These are phyloP conservation scores for Pandemis corylana DNA, from an alignment of 2,888 invertebrate genomes.

Conservation along the genomic window DNA sequence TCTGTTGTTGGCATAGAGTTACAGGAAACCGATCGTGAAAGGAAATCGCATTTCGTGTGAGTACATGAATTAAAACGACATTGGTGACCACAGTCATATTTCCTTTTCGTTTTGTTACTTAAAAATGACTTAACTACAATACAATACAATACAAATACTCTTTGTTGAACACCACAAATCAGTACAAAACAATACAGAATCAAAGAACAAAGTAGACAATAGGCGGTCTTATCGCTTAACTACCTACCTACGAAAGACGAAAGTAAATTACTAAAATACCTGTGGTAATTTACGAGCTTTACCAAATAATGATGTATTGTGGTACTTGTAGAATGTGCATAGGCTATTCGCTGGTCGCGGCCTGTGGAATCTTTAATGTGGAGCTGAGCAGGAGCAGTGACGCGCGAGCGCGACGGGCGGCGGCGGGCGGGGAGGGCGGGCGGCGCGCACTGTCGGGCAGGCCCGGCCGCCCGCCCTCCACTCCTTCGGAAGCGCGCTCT, in stretches of 20 bases:
- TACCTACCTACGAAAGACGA: not conserved
- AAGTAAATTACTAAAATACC: too few relatives aligned
- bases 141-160: too few relatives aligned
- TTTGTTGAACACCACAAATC: too few relatives aligned
- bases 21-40: too few relatives aligned
- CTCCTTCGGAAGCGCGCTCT: conserved; percentile 49
- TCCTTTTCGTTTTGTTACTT: not conserved
- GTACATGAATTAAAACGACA: too few relatives aligned
- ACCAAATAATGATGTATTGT: conserved; percentile 32
- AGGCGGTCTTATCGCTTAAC: too few relatives aligned
- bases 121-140: not conserved
- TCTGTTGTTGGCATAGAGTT: too few relatives aligned
- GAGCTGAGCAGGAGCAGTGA: conserved; percentile 30
- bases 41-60: too few relatives aligned
- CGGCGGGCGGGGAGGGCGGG: conserved; percentile 10
- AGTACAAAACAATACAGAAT: too few relatives aligned
- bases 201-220: too few relatives aligned
- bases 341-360: conserved; percentile 40
- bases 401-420: conserved; percentile 36
- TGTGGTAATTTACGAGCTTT: too few relatives aligned
- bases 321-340: conserved; percentile 39
- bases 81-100: too few relatives aligned
- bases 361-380: conserved; percentile 49
- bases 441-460: conserved; percentile 21
- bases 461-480: conserved; percentile 38